phyloP scores from a whole-genome alignment of 2,113 vertebrate genomes.

The Theristicus caerulescens region DNA sequence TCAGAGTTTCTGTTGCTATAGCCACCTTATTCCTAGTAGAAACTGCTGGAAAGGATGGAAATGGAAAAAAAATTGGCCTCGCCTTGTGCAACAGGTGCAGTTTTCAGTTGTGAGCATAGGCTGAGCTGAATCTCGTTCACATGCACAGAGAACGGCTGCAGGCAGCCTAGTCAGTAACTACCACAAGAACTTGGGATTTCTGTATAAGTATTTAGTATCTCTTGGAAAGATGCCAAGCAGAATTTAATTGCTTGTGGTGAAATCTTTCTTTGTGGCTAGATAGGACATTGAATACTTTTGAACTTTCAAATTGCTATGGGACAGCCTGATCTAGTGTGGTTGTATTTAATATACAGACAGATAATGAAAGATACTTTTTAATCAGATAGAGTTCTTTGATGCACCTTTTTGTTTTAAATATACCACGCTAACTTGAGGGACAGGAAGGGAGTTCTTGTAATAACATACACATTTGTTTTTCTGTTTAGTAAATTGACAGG shows the following conservation, averaged over 20 bases:
- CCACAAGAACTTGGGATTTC: background rate
- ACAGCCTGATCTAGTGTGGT: background rate
- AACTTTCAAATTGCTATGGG: background rate
- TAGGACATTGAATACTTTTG: constrained; percentile 15
- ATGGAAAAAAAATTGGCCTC: background rate
- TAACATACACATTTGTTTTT: constrained; percentile 27
- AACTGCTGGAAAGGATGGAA: background rate
- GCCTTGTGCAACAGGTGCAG: background rate
- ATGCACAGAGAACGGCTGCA: background rate
- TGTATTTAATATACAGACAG: background rate
- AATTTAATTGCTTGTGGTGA: constrained; percentile 28
- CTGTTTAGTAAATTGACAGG: constrained; percentile 56
- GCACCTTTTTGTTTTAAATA: background rate
- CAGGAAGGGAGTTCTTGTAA: background rate
- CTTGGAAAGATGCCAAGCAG: background rate
- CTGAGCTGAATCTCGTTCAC: background rate
- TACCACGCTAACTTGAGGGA: background rate
- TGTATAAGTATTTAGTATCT: background rate
- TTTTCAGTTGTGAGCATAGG: background rate
- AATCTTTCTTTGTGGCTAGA: background rate
- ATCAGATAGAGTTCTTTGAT: constrained; percentile 15
- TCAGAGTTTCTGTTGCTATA: background rate
- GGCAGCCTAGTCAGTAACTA: background rate
- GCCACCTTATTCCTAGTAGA: background rate
- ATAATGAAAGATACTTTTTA: background rate